Evolutionary conservation across 1,140 invertebrate species (phyloP), one percentile per base, ranked within the genome.

Genomic region (Orius insidiosus): DNA sequence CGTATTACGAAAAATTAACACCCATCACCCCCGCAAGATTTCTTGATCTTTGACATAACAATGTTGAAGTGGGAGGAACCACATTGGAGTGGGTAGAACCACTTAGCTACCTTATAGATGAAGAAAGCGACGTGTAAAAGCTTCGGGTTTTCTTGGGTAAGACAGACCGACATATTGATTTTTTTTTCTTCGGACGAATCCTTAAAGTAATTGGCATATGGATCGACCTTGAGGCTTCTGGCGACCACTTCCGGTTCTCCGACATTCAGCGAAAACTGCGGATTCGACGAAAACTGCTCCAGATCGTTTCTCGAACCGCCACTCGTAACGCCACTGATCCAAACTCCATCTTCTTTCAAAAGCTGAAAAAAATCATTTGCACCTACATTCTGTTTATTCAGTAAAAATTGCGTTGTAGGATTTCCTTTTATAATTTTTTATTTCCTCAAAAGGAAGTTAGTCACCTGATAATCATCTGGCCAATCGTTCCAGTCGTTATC

Each of bases 21-120:
- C n/a, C n/a, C n/a, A n/a, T n/a, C n/a, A n/a, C n/a, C n/a, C n/a
- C n/a, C n/a, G n/a, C n/a, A n/a, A n/a, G n/a, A n/a, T n/a, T n/a
- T n/a, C n/a, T n/a, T n/a, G n/a, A n/a, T n/a, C n/a, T n/a, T n/a
- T n/a, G n/a, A n/a, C n/a, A n/a, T n/a, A n/a, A n/a, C n/a, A n/a
- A n/a, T n/a, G n/a, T n/a, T n/a, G n/a, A n/a, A n/a, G n/a, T n/a
- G n/a, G n/a, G n/a, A n/a, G n/a, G n/a, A n/a, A n/a, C n/a, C n/a
- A n/a, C n/a, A n/a, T n/a, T n/a, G n/a, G n/a, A n/a, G n/a, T n/a
- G n/a, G n/a, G n/a, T n/a, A n/a, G n/a, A n/a, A n/a, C n/a, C n/a
- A n/a, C n/a, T n/a, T n/a, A n/a, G n/a, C n/a, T n/a, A 68, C 68
- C 58, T 62, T 61, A 53, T 69, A 69, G 10, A 69, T 46, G 42